phyloP scores from a whole-genome alignment of 2,113 vertebrate species.

The Engraulis encrasicolus region DNA sequence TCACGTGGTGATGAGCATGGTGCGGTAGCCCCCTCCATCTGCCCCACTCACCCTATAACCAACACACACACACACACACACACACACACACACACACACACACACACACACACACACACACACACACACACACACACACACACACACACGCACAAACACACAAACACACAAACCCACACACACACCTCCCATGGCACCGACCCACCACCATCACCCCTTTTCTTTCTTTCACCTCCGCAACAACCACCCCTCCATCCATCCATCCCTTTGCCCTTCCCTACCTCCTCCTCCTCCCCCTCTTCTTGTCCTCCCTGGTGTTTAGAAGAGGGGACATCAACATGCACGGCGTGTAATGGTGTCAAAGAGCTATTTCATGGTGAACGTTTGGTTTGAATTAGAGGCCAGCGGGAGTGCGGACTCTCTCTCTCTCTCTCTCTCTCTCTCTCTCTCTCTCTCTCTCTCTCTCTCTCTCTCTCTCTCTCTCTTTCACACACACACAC shows the following conservation, averaged over 20 bases:
- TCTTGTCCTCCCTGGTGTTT: constrained; percentile 48
- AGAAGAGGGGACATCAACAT: constrained; percentile 59
- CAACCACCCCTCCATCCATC: too few relatives aligned
- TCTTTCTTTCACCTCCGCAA: too few relatives aligned
- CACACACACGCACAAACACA: too few relatives aligned
- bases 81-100: too few relatives aligned
- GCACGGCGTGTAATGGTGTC: constrained; percentile 62
- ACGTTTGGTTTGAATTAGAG: constrained; percentile 65
- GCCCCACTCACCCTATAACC: constrained; percentile 24
- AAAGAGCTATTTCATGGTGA: constrained; percentile 66
- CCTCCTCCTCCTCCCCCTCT: background rate
- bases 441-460: too few relatives aligned
- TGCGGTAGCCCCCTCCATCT: constrained; percentile 25
- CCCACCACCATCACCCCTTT: too few relatives aligned
- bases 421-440: constrained; percentile 42
- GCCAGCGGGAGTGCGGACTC: constrained; percentile 58
- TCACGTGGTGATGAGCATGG: constrained; percentile 47
- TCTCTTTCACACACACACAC: background rate
- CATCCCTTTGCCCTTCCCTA: background rate
- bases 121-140: too few relatives aligned
- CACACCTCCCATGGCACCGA: too few relatives aligned
- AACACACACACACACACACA: too few relatives aligned
- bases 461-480: too few relatives aligned
- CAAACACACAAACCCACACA: too few relatives aligned
- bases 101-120: too few relatives aligned